Percentiles rank a stretch among this genome's conserved stretches.
phyloP scores from a whole-genome alignment of 2,888 invertebrate genomes.

The Chydorus sphaericus region DNA sequence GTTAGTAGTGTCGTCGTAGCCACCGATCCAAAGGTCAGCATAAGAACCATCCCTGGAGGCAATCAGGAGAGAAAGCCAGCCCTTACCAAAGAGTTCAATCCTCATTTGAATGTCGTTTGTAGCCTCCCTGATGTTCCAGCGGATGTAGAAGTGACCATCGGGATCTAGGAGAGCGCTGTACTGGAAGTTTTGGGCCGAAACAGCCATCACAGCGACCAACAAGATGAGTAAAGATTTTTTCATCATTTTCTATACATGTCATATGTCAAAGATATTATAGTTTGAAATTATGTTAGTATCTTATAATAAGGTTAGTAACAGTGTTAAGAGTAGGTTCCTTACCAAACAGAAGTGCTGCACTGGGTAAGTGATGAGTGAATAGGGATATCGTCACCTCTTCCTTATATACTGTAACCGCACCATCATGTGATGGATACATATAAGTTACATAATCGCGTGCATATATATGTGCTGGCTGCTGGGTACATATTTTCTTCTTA shows the following conservation, averaged over 20 bases:
- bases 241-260: background rate
- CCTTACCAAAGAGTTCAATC: background rate
- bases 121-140: background rate
- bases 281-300: no score
- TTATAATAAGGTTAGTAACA: no score
- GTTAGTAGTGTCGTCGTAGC: background rate
- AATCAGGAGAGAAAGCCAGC: background rate
- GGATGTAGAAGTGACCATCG: background rate
- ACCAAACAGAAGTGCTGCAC: no score
- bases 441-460: no score
- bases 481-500: no score
- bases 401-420: no score
- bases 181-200: background rate
- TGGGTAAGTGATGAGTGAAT: no score
- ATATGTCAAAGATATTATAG: no score
- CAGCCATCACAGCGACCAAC: background rate
- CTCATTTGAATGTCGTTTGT: background rate
- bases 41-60: background rate
- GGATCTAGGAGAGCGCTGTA: background rate
- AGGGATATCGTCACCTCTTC: no score
- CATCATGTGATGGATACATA: no score
- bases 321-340: no score
- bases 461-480: no score
- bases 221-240: background rate
- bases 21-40: background rate